phyloP scores from a whole-genome alignment of 2,888 invertebrate genomes.

The Mimas tiliae region DNA sequence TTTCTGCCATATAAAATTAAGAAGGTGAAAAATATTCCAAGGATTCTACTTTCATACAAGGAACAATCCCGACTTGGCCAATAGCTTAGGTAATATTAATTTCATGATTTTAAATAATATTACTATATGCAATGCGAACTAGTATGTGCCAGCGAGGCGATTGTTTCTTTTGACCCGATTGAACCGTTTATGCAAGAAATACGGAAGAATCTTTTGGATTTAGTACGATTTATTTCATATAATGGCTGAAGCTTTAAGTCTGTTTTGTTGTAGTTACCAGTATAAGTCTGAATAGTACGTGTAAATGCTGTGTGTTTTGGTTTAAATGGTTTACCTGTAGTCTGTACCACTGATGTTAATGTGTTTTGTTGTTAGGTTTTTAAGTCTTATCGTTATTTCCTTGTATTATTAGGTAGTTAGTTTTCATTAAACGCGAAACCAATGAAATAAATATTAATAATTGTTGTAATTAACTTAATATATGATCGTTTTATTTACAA shows the following conservation, averaged over 20 bases:
- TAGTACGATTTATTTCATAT: neutral
- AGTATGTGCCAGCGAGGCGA: slow-evolving; percentile 57
- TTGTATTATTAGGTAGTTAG: slow-evolving; percentile 40
- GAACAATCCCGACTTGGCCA: slow-evolving; percentile 49
- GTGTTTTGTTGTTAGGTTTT: slow-evolving; percentile 67
- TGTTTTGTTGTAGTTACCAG: slow-evolving; percentile 45
- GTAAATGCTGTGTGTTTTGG: slow-evolving; percentile 39
- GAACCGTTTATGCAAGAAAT: neutral
- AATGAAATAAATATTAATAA: slow-evolving; percentile 64
- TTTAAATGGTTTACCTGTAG: slow-evolving; percentile 32
- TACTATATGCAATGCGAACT: slow-evolving; percentile 56
- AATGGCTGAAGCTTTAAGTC: slow-evolving; percentile 11
- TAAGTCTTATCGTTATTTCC: slow-evolving; percentile 42
- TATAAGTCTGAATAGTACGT: slow-evolving; percentile 49
- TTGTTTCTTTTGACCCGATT: slow-evolving; percentile 47
- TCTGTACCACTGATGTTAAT: slow-evolving; percentile 62
- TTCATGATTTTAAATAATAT: slow-evolving; percentile 35
- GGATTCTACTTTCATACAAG: slow-evolving; percentile 35
- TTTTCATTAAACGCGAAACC: slow-evolving; percentile 56
- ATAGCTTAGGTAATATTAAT: slow-evolving; percentile 52
- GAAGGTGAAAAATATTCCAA: slow-evolving; percentile 44
- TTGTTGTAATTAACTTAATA: slow-evolving; percentile 35
- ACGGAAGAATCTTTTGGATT: neutral
- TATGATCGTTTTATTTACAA: slow-evolving; percentile 11
- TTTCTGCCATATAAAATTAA: slow-evolving; percentile 51